A percentile compares a stretch with the other conserved stretches of the same genome.
Evolutionary conservation across 2,888 invertebrate genomes (phyloP).

Genomic region (Lymantria monacha): DNA sequence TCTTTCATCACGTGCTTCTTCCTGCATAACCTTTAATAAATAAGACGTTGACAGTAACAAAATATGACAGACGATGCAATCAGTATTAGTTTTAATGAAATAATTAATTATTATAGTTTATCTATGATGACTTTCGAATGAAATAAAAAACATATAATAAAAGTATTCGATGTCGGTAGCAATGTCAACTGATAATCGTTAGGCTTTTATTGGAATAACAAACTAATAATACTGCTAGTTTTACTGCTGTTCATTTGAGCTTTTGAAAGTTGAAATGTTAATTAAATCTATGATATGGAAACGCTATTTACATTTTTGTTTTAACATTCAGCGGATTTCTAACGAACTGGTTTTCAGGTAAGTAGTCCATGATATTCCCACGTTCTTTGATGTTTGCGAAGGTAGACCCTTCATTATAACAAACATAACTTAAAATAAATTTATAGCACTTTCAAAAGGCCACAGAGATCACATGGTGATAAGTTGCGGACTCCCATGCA

Average conservation of each 20-base stretch:
- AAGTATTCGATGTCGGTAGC: constrained; percentile 17
- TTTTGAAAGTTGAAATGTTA: constrained; percentile 10
- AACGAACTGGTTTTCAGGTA: constrained; percentile 8
- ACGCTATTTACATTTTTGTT: constrained; percentile 9
- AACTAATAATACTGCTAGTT: constrained; percentile 5
- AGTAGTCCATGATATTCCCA: constrained; percentile 2
- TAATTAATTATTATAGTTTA: too few relatives aligned
- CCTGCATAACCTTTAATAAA: too few relatives aligned
- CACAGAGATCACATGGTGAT: too few relatives aligned
- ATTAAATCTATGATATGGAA: constrained; percentile 6
- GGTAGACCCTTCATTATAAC: background rate
- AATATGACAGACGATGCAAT: too few relatives aligned
- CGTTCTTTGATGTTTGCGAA: background rate
- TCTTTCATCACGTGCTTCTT: too few relatives aligned
- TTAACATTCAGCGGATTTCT: constrained; percentile 17
- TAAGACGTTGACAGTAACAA: too few relatives aligned
- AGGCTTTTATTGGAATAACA: constrained; percentile 12
- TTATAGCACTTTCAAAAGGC: constrained; percentile 1
- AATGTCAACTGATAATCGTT: constrained; percentile 16
- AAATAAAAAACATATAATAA: constrained; percentile 16
- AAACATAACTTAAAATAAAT: constrained; percentile 5
- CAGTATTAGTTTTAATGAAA: too few relatives aligned
- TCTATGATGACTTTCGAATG: constrained; percentile 8
- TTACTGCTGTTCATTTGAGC: constrained; percentile 5
- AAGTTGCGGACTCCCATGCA: too few relatives aligned